phyloP scores from a whole-genome alignment of 2,797 vertebrate genomes.

The Hozukius guyotensis region DNA sequence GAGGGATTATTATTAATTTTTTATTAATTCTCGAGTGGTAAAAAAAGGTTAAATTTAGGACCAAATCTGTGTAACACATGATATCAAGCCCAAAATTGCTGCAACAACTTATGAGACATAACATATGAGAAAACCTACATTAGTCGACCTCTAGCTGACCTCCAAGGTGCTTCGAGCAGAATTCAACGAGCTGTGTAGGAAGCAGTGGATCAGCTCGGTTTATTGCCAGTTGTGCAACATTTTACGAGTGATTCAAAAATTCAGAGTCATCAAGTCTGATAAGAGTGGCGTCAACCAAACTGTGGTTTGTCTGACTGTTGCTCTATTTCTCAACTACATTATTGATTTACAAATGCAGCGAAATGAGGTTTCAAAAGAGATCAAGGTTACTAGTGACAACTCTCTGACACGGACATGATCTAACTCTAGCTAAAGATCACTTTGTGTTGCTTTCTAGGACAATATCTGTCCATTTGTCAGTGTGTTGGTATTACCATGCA shows the following conservation, averaged over 20 bases:
- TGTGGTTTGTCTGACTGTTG: not conserved
- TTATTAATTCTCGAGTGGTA: no score
- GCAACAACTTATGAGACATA: no score
- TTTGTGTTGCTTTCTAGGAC: not conserved
- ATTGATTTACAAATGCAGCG: not conserved
- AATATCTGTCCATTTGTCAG: not conserved
- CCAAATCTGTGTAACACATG: no score
- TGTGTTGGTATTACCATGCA: not conserved
- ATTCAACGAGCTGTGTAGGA: not conserved
- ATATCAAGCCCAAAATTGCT: no score
- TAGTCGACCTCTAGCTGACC: not conserved
- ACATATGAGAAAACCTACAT: no score
- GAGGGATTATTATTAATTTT: no score
- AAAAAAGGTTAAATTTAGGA: no score
- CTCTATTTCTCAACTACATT: slow-evolving; percentile 15
- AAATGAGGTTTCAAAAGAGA: not conserved
- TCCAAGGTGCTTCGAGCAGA: not conserved
- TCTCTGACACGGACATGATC: no score
- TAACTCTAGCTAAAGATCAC: not conserved
- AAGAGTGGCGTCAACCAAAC: not conserved
- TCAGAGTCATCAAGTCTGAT: slow-evolving; percentile 12
- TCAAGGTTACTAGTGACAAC: not conserved
- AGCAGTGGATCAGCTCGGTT: accelerated
- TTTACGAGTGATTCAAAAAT: slow-evolving; percentile 43
- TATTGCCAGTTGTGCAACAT: slow-evolving; percentile 43